Percentiles rank a stretch among this genome's conserved stretches.
These are phyloP conservation scores for Carcinoscorpius rotundicauda DNA, from an alignment of 1,140 invertebrate species.

Conservation along the genomic window DNA sequence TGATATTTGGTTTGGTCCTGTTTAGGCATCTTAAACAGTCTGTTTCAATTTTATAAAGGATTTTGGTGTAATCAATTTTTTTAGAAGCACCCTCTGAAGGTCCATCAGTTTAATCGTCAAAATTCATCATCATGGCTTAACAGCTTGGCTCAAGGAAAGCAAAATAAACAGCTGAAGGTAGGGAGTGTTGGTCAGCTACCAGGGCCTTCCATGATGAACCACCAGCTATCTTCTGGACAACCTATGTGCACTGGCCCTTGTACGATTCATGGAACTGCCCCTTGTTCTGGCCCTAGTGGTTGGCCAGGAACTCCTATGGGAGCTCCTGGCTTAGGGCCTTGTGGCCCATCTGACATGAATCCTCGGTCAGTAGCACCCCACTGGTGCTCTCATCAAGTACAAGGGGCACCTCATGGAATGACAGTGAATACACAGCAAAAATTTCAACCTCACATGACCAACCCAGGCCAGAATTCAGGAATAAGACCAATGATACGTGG, in stretches of 20 bases:
- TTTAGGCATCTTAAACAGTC: too few species aligned
- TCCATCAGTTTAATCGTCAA: constrained; percentile 69
- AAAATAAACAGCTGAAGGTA: constrained; percentile 35
- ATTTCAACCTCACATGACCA: too few species aligned
- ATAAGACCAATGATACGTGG: too few species aligned
- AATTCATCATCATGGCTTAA: constrained; percentile 68
- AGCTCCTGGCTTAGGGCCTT: constrained; percentile 11
- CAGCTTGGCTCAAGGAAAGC: constrained; percentile 60
- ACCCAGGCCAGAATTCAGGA: too few species aligned
- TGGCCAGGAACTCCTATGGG: constrained; percentile 4
- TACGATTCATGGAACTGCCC: constrained; percentile 18
- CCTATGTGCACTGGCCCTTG: constrained; percentile 13
- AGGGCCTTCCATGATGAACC: constrained; percentile 17
- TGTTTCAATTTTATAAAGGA: too few species aligned
- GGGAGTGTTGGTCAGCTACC: constrained; percentile 27
- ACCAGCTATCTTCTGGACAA: constrained; percentile 6
- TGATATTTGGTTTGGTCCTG: too few species aligned
- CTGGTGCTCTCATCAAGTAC: too few species aligned
- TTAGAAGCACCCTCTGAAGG: constrained; percentile 77
- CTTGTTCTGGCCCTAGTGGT: constrained; percentile 19
- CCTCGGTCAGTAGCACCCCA: too few species aligned
- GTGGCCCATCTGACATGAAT: constrained; percentile 8
- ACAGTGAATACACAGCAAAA: too few species aligned
- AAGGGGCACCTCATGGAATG: too few species aligned
- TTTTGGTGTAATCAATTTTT: constrained; percentile 9